Base-by-base conservation (phyloP, 2,797 vertebrate species). In the Harpagifer antarcticus region DNA sequence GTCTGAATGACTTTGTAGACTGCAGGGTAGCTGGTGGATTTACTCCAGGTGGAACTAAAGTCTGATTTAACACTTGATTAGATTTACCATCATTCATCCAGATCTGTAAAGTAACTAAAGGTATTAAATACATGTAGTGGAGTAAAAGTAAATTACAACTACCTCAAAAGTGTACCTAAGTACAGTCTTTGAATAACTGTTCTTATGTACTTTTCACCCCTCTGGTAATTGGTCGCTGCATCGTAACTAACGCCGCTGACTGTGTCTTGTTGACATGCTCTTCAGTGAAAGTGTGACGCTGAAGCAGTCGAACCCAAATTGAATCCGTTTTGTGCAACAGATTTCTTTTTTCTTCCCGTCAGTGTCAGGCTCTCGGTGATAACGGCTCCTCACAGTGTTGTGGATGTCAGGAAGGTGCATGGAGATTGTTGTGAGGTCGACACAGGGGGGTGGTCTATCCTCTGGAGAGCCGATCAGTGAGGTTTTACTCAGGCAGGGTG, bases 381-480 rank as follows among this genome's bases (percentile, higher is more conserved):
- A 42, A 11, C 15, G 12, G 11, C 3, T 23, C 16, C 9, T 44
- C 5, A 16, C 13, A 60, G 31, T 31, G 12, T 17, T 48, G 17
- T 44, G 40, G 3, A 48, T 20, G 53, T 70, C 57, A 61, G 52
- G 37, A 58, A 48, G 20, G 16, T 31, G 4, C 45, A 31, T 56
- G 68, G 74, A 63, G 54, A 42, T 53, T 76, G 49, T 50, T 57
- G 64, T 70, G 77, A 77, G 69, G 50, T 72, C 48, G n/a, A 66
- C 48, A 40, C 48, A 59, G 37, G 56, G 17, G 56, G 66, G 65
- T 20, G n/a, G 54, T 52, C 43, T 66, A 1, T 69, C 40, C 73
- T 54, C 56, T 27, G 42, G 3, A 60, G 68, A 58, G 48, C 47
- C 15, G 19, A 23, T 5, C 14, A 48, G 48, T 55, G 69, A 75